Evolutionary conservation across 2,888 invertebrate genomes (phyloP).

Genomic region (Dicroscelio sp.): DNA sequence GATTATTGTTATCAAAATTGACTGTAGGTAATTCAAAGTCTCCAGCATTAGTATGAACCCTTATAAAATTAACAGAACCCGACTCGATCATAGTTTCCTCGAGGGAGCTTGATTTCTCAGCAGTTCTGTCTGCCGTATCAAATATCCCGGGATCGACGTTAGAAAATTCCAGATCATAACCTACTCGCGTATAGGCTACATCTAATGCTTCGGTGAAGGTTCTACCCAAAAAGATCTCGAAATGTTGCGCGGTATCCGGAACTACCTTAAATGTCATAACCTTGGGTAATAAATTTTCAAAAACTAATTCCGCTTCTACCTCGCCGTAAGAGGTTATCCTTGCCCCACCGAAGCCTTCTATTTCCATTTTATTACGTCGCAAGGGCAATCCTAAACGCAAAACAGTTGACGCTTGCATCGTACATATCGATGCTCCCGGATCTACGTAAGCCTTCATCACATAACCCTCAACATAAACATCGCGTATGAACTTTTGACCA

Average conservation of each 20-base stretch:
- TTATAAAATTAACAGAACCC: background rate
- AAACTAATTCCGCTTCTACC: background rate
- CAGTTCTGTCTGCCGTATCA: background rate
- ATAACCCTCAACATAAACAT: background rate
- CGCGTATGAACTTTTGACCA: constrained; percentile 27
- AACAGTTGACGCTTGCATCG: constrained; percentile 40
- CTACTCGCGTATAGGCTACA: background rate
- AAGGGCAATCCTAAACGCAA: too few relatives aligned
- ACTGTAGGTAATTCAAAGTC: background rate
- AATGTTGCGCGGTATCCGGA: background rate
- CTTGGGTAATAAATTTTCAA: constrained; percentile 19
- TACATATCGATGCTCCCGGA: constrained; percentile 43
- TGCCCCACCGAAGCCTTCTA: constrained; percentile 55
- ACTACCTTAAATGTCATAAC: background rate
- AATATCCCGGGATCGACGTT: background rate
- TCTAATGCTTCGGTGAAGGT: background rate
- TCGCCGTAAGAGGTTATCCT: constrained; percentile 55
- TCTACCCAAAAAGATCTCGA: background rate
- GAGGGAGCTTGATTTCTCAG: too few relatives aligned
- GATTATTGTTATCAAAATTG: background rate
- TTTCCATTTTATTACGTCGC: too few relatives aligned
- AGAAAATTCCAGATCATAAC: background rate
- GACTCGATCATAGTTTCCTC: background rate
- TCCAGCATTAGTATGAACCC: background rate
- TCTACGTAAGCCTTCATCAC: constrained; percentile 35